phyloP scores from a whole-genome alignment of 2,888 invertebrate genomes.

The Cheilosia vernalis region DNA sequence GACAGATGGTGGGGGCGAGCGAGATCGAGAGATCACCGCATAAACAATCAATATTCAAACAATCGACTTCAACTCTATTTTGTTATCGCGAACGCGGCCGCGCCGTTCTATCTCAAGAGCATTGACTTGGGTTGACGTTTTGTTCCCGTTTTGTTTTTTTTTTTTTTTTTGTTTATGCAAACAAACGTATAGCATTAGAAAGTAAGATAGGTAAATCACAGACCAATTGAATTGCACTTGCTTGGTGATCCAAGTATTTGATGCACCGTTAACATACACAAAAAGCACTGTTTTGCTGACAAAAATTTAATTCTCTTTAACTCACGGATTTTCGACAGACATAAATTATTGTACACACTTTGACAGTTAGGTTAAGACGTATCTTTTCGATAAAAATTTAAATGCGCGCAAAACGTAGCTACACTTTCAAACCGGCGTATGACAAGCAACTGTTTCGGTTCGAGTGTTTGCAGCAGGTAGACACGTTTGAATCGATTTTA shows the following conservation, averaged over 20 bases:
- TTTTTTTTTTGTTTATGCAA: constrained; percentile 42
- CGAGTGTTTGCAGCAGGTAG: constrained; percentile 64
- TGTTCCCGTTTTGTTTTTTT: constrained; percentile 54
- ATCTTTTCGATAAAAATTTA: constrained; percentile 41
- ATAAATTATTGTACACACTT: constrained; percentile 11
- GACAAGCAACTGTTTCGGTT: constrained; percentile 67
- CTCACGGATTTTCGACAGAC: not conserved
- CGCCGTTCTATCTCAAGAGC: constrained; percentile 57
- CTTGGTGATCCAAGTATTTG: not conserved
- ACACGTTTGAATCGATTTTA: constrained; percentile 47
- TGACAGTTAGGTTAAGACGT: constrained; percentile 15
- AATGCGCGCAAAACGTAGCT: constrained; percentile 17
- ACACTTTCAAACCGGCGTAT: constrained; percentile 60
- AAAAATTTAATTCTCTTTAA: not conserved
- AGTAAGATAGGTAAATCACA: not conserved
- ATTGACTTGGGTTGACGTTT: constrained; percentile 58
- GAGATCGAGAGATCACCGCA: not conserved
- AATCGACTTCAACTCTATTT: constrained; percentile 27
- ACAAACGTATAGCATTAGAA: constrained; percentile 14
- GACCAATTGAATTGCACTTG: not conserved
- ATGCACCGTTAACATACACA: not conserved
- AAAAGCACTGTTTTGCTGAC: constrained; percentile 3
- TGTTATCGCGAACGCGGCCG: constrained; percentile 28
- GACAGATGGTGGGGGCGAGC: not conserved
- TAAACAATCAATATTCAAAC: not conserved